Conservation (phyloP, 1,140 invertebrate species). For the Apocrypta bakeri region DNA sequence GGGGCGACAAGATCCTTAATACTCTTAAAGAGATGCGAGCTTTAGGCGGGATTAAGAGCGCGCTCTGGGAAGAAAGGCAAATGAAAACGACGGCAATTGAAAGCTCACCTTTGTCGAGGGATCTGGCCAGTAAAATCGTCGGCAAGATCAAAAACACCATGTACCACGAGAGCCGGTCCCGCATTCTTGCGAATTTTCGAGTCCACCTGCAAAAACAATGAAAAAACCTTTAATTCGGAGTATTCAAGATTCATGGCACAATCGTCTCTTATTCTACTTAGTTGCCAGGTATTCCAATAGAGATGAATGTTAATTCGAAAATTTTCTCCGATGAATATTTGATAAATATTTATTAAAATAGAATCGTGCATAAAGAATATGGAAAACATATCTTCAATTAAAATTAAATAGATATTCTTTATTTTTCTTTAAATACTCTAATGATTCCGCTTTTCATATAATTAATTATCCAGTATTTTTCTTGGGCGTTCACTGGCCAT, state of each 20-base stretch:
- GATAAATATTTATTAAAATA: too few species aligned
- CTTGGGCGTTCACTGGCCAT: too few species aligned
- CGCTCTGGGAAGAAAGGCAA: background rate
- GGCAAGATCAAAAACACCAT: conserved; percentile 74
- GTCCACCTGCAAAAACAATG: conserved; percentile 61
- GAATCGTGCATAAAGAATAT: too few species aligned
- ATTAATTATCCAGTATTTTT: too few species aligned
- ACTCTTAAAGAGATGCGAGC: conserved; percentile 34
- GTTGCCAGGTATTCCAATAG: too few species aligned
- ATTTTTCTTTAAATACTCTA: too few species aligned
- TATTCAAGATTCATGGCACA: background rate
- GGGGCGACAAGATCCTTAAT: conserved; percentile 27
- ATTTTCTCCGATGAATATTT: too few species aligned
- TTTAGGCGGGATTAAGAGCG: conserved; percentile 4
- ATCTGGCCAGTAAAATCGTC: conserved; percentile 72
- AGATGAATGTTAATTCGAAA: too few species aligned
- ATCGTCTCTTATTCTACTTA: background rate
- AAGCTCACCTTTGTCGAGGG: conserved; percentile 72
- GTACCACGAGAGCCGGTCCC: conserved; percentile 74
- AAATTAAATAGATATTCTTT: too few species aligned
- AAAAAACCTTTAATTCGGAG: background rate
- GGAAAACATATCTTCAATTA: too few species aligned
- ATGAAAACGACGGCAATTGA: conserved; percentile 23
- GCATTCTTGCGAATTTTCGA: conserved; percentile 68
- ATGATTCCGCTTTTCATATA: too few species aligned